These are phyloP conservation scores for Belonocnema kinseyi DNA, from an alignment of 1,140 invertebrate genomes.

Conservation along the genomic window DNA sequence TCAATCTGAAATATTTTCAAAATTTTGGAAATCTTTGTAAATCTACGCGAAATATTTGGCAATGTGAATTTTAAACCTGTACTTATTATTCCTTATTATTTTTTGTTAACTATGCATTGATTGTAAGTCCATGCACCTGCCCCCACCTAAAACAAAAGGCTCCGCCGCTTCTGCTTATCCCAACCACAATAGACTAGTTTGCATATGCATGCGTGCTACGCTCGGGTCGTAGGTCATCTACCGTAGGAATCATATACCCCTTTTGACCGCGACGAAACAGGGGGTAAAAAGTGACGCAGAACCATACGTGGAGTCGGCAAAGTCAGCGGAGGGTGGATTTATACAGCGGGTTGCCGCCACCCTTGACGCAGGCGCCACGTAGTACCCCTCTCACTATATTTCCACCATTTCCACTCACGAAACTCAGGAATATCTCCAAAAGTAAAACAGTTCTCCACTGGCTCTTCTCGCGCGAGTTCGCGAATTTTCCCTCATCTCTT, in stretches of 20 bases:
- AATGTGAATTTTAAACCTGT: no score
- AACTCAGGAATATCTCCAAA: not conserved
- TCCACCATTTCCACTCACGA: not conserved
- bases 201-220: no score
- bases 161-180: no score
- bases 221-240: not conserved
- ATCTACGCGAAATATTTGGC: no score
- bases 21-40: no score
- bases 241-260: not conserved
- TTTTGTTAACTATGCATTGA: no score
- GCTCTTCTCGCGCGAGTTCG: slow-evolving; percentile 27
- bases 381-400: not conserved
- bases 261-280: slow-evolving; percentile 49
- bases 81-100: no score
- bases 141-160: no score
- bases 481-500: not conserved
- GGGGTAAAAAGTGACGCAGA: slow-evolving; percentile 44
- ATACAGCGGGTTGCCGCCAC: not conserved
- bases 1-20: no score
- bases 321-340: slow-evolving; percentile 10
- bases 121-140: no score
- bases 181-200: no score
- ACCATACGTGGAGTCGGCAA: slow-evolving; percentile 29
- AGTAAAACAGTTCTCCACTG: slow-evolving; percentile 2
- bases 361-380: not conserved